phyloP scores from a whole-genome alignment of 1,140 invertebrate species.

The Luehdorfia chinensis region DNA sequence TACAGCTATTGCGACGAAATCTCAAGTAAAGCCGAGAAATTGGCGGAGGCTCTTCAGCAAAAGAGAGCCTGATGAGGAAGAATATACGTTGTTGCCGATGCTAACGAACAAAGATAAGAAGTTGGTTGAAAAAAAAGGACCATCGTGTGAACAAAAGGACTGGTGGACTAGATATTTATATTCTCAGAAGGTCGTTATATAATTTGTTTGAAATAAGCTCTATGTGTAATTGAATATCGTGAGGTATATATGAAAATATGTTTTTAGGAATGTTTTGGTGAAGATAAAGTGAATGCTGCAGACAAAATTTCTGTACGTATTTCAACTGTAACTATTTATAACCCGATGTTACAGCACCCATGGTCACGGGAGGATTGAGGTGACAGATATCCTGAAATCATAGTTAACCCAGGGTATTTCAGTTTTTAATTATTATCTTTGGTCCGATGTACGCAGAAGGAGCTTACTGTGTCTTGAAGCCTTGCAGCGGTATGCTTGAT shows the following conservation, averaged over 20 bases:
- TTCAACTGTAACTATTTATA: no score
- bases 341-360: no score
- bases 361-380: no score
- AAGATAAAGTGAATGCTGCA: slow-evolving; percentile 12
- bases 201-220: not conserved
- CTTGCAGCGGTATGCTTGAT: no score
- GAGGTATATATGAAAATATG: not conserved
- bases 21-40: slow-evolving; percentile 8
- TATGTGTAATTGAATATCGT: not conserved
- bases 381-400: no score
- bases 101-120: slow-evolving; percentile 27
- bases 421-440: no score
- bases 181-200: slow-evolving; percentile 76
- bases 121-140: slow-evolving; percentile 28
- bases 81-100: slow-evolving; percentile 43
- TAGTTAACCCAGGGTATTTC: no score
- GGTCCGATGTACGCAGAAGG: no score
- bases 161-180: slow-evolving; percentile 90
- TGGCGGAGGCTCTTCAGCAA: slow-evolving; percentile 35
- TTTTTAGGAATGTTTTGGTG: slow-evolving; percentile 26
- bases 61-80: slow-evolving; percentile 40
- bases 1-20: slow-evolving; percentile 2
- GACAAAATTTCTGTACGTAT: slow-evolving; percentile 36
- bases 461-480: no score
- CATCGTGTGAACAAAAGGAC: slow-evolving; percentile 78